Evolutionary conservation across 2,113 vertebrate genomes (phyloP).

Genomic region (Equus quagga): DNA sequence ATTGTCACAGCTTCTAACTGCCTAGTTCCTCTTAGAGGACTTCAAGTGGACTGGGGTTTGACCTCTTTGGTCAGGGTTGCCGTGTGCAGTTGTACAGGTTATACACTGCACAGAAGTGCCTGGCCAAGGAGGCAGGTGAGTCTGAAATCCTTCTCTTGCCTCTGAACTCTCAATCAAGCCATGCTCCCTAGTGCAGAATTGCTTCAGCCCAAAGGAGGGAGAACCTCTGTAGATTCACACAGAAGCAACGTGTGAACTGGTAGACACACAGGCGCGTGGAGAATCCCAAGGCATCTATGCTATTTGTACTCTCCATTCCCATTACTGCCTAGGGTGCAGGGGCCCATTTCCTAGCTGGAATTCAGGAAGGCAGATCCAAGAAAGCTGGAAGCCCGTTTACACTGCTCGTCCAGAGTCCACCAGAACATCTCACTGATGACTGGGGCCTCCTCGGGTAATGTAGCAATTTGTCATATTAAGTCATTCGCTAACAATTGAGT

Average conservation of each 20-base stretch:
- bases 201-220: neutral
- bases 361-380: neutral
- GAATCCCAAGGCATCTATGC: neutral
- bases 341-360: neutral
- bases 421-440: neutral
- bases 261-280: fast-evolving
- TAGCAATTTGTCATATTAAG: slow-evolving; percentile 94
- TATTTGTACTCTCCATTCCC: neutral
- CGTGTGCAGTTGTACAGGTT: neutral
- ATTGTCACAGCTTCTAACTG: neutral
- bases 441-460: slow-evolving; percentile 80
- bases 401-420: neutral
- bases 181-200: neutral
- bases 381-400: neutral
- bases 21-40: neutral
- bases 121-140: neutral
- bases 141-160: neutral
- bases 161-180: neutral
- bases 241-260: fast-evolving
- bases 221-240: neutral
- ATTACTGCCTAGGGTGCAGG: neutral
- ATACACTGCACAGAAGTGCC: neutral
- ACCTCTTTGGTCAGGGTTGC: neutral
- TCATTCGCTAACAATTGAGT: slow-evolving; percentile 92
- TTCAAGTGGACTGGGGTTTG: no score